These are phyloP conservation scores for Lapara coniferarum DNA, from an alignment of 2,888 invertebrate species.

Conservation along the genomic window DNA sequence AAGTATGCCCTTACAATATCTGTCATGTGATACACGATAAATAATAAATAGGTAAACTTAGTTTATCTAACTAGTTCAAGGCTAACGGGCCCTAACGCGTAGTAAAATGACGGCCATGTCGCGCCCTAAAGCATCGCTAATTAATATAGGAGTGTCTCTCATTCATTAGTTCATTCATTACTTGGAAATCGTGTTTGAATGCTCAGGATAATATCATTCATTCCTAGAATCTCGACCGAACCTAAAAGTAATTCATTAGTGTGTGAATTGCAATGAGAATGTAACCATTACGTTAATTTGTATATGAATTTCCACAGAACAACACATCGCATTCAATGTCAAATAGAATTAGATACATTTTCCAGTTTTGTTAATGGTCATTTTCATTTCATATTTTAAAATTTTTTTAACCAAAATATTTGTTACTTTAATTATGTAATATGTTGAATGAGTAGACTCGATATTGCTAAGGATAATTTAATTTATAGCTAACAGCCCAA, in stretches of 20 bases:
- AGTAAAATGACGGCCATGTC: conserved; percentile 15
- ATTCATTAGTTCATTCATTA: conserved; percentile 32
- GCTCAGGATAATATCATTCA: conserved; percentile 14
- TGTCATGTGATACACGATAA: not conserved
- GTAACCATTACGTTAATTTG: not conserved
- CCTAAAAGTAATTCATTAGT: conserved; percentile 7
- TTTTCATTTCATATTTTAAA: not conserved
- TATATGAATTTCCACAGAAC: too few relatives aligned
- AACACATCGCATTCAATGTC: too few relatives aligned
- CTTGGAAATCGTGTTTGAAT: conserved; percentile 24
- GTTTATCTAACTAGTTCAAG: conserved; percentile 45
- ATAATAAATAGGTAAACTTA: not conserved
- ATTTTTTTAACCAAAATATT: too few relatives aligned
- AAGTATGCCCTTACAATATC: not conserved
- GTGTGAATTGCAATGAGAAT: not conserved
- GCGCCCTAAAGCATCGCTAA: conserved; percentile 33
- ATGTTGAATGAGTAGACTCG: too few relatives aligned
- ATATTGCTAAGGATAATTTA: too few relatives aligned
- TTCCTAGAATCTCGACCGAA: conserved; percentile 21
- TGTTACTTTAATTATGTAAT: too few relatives aligned
- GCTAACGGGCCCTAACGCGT: conserved; percentile 30
- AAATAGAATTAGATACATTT: too few relatives aligned
- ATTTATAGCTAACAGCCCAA: too few relatives aligned
- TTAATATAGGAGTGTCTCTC: conserved; percentile 33
- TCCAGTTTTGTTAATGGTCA: not conserved